Evolutionary conservation across 2,797 vertebrate species (phyloP), one percentile per base, ranked within the genome.

Genomic region (Sebastes umbrosus): DNA sequence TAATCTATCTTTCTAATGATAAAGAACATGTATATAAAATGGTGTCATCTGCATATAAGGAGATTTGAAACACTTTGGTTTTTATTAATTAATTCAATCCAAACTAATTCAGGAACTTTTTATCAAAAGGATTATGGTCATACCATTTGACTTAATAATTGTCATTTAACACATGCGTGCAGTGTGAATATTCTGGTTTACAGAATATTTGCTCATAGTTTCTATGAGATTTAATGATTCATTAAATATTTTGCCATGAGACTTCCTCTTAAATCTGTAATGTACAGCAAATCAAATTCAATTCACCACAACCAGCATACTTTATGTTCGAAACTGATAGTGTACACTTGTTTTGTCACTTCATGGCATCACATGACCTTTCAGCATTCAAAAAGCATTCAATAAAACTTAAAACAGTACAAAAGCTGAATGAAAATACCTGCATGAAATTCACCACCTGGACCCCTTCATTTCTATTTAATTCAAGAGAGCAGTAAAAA

Each of bases 401-500:
- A 34, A 24, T 58, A 54, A 64, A 80, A 77, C 72, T 62, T 69
- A 63, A 73, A 82, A 82, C 22, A 18, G 54, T 46, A 27, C 34
- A 68, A 75, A 76, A 25, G 55, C 62, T 63, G 64, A 79, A 63
- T 54, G 22, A 83, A 77, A 85, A 69, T 66, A 74, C 36, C 75
- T 66, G 69, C 57, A 69, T 88, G 69, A 83, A 85, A 90, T 82
- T 62, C 63, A 69, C 32, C 89, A 91, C 62, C 83, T 80, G 86
- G 68, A 73, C 66, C 22, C 22, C 77, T 69, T 83, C 65, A 83
- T 80, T 82, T 71, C 62, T 82, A 68, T 87, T 88, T 79, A 75
- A 86, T 83, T 90, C 64, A 89, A 88, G 87, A 86, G 72, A 81
- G 80, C 80, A 75, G 54, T 31, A 50, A 78, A 85, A 91, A 88